Evolutionary conservation across 2,113 vertebrate species (phyloP), one percentile per base, ranked within the genome.

Genomic region (Pluvianellus socialis): DNA sequence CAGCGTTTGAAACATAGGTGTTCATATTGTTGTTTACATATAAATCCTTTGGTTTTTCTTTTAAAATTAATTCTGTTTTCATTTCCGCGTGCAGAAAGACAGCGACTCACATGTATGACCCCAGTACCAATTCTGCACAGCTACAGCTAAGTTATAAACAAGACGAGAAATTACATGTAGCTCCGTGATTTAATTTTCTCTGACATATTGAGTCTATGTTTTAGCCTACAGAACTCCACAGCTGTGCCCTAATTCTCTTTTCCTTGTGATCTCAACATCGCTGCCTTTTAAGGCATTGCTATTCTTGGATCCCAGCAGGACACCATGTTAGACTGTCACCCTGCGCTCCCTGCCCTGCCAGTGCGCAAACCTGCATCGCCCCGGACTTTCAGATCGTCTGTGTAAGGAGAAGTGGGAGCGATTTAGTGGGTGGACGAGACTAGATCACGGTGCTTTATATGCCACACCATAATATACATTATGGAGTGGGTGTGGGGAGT

Each of bases 141-240:
- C 85, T 96, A 91, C 94, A 92, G 87, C 82, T 7, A 63, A 91
- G 76, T 85, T 85, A 70, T 66, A 94, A 86, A 92, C 20, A 63
- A 83, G 79, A 88, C 87, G 58, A 80, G 96, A 70, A 97, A 97
- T 94, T 97, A 86, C 62, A 96, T 86, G 95, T 94, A 95, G 82
- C 79, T 74, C 56, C 91, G 94, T 99, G 99, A 99, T 98, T 98
- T 99, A 98, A 99, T 99, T 97, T 98, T 97, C 92, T 97, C 91
- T 98, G 98, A 99, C 98, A 99, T 98, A 99, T 98, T 98, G 98
- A 99, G 98, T 99, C 97, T 99, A 96, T 98, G 98, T 98, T 98
- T 98, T 98, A 98, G 98, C 98, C 98, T 98, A 97, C 98, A 98
- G 98, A 99, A 98, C 92, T 98, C 98, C 98, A 98, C 98, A 99